phyloP scores from a whole-genome alignment of 1,140 invertebrate genomes.

The Latrodectus geometricus region DNA sequence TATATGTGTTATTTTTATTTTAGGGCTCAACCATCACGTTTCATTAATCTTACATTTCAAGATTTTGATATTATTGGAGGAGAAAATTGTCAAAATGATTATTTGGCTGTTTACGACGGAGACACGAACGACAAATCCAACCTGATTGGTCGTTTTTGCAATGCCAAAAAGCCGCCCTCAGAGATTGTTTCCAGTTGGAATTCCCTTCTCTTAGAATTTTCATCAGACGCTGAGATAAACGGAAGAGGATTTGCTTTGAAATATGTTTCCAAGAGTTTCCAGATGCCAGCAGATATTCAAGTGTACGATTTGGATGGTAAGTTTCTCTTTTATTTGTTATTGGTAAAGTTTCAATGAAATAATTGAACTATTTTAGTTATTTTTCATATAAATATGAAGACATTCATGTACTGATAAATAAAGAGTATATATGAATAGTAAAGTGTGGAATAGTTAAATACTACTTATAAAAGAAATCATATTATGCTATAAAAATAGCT shows the following conservation, averaged over 20 bases:
- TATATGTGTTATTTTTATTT: not conserved
- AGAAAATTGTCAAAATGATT: slow-evolving; percentile 64
- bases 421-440: too few species aligned
- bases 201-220: slow-evolving; percentile 65
- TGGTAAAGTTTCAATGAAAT: too few species aligned
- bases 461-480: too few species aligned
- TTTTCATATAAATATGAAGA: too few species aligned
- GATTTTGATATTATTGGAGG: slow-evolving; percentile 66
- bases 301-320: slow-evolving; percentile 60
- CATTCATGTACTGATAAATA: too few species aligned
- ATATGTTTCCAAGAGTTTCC: slow-evolving; percentile 63
- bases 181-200: slow-evolving; percentile 66
- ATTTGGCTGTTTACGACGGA: slow-evolving; percentile 65
- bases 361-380: too few species aligned
- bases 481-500: too few species aligned
- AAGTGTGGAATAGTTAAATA: too few species aligned
- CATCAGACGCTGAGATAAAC: slow-evolving; percentile 62
- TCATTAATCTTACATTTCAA: slow-evolving; percentile 65
- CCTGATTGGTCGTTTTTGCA: slow-evolving; percentile 65
- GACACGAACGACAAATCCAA: slow-evolving; percentile 52
- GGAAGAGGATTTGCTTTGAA: slow-evolving; percentile 65
- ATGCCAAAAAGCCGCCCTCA: slow-evolving; percentile 61
- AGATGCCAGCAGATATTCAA: slow-evolving; percentile 59
- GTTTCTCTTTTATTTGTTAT: not conserved
- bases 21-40: slow-evolving; percentile 62